phyloP scores from a whole-genome alignment of 2,888 invertebrate genomes.

The Campoplex nolae region DNA sequence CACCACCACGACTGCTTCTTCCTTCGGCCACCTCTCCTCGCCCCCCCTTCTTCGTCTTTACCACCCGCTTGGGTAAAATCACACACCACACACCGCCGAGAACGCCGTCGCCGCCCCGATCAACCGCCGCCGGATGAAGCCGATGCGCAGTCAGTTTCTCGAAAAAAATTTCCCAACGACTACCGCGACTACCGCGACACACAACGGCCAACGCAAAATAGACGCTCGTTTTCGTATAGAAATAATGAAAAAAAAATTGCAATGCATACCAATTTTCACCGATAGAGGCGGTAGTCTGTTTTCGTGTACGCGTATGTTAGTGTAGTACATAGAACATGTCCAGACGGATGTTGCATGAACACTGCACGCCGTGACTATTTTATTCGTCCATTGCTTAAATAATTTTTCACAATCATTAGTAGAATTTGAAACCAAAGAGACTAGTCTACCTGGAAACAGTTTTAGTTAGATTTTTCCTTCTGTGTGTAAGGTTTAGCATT shows the following conservation, averaged over 20 bases:
- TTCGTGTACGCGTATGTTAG: neutral
- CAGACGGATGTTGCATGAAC: no score
- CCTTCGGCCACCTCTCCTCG: neutral
- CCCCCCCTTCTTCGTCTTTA: neutral
- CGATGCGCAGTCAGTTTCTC: constrained; percentile 12
- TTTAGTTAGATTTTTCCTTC: neutral
- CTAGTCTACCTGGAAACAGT: no score
- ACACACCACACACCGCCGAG: neutral
- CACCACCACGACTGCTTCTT: neutral
- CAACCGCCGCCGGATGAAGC: neutral
- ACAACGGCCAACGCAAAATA: constrained; percentile 38
- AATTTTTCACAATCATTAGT: neutral
- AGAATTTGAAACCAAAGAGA: no score
- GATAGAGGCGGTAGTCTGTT: neutral
- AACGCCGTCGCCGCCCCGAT: neutral
- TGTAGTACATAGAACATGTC: no score
- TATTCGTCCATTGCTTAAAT: neutral
- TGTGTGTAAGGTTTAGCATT: neutral
- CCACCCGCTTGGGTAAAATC: neutral
- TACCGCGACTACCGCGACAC: constrained; percentile 50
- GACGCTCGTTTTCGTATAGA: neutral
- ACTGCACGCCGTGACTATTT: neutral
- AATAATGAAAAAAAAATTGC: neutral
- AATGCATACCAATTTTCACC: neutral
- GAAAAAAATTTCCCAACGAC: constrained; percentile 14